Conservation (phyloP, 2,797 vertebrate genomes). For the Scarus forsteni region DNA sequence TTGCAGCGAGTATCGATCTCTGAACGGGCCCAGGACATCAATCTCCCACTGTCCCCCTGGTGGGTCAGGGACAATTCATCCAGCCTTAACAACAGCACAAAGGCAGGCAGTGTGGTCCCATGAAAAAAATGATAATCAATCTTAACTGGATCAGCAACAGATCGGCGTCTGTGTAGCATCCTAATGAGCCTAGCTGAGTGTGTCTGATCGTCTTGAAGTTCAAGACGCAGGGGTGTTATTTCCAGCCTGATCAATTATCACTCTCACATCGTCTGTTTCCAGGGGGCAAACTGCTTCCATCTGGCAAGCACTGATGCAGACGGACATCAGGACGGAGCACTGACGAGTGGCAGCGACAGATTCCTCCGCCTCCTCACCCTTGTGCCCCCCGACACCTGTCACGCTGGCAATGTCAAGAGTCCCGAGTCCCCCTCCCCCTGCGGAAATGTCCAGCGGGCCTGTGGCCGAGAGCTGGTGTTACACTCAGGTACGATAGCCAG, state of each 20-base stretch:
- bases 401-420: conserved; percentile 99
- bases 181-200: conserved; percentile 15
- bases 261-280: conserved; percentile 39
- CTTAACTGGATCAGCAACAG: conserved; percentile 47
- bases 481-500: conserved; percentile 83
- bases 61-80: conserved; percentile 69
- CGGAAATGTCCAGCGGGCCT: conserved; percentile 99
- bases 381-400: conserved; percentile 77
- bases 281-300: conserved; percentile 71
- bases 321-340: conserved; percentile 56
- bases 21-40: conserved; percentile 53
- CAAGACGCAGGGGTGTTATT: conserved; percentile 9
- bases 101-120: conserved; percentile 9
- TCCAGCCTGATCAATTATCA: conserved; percentile 14
- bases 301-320: conserved; percentile 61
- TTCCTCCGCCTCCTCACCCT: conserved; percentile 69
- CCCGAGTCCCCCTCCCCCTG: conserved; percentile 98
- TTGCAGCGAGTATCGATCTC: conserved; percentile 67
- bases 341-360: conserved; percentile 67
- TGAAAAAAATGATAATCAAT: conserved; percentile 44
- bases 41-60: conserved; percentile 64
- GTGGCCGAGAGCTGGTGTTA: conserved; percentile 99
- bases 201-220: not conserved
- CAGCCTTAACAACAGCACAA: conserved; percentile 19
- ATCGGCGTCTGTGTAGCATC: conserved; percentile 25